Base-by-base conservation (phyloP, 2,797 vertebrate species). In the Rhynchotus rufescens region DNA sequence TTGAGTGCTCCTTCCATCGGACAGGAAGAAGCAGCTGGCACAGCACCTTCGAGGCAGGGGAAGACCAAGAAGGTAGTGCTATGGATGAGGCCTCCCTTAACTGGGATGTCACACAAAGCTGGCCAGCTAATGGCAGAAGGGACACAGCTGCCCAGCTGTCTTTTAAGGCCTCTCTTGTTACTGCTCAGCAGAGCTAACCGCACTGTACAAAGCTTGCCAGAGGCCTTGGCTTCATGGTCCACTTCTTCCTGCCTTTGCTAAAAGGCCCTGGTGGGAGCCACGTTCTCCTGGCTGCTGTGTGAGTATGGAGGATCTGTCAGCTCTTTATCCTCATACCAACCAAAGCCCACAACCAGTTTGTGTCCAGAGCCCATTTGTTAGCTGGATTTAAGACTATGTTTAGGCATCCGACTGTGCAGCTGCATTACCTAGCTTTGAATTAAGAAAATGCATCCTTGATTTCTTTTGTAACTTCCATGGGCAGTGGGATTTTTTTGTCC, bases 51-150 rank as follows among this genome's bases (percentile, higher is more conserved):
- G 2, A 4, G 51, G 56, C 23, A 3, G 75, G 71, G 84, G 45
- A 62, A 61, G 51, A 75, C 71, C 76, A 47, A 71, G 77, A 40
- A 92, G 76, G 47, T 56, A 88, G 81, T 28, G 59, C 19, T 88
- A 77, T 84, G 83, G 86, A 81, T 80, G 92, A 83, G 92, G 71
- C 40, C 80, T 90, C 87, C 28, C 94, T 86, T 54, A 34, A 66
- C 32, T 75, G 83, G 76, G 66, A 40, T 65, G n/a, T 59, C 62
- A 73, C 64, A 15, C 23, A 6, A 32, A 54, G 54, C 44, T 67
- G 42, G 38, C n/a, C 34, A 23, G 34, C 2, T 44, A 4, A 36
- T 3, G 54, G 19, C 68, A 57, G 66, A 72, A 78, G 49, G 28
- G 59, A 15, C 26, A 49, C 47, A 59, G 82, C 60, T 22, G 79